Base-by-base conservation (phyloP, 2,888 invertebrate species). In the Drosophila fulvimacula region DNA sequence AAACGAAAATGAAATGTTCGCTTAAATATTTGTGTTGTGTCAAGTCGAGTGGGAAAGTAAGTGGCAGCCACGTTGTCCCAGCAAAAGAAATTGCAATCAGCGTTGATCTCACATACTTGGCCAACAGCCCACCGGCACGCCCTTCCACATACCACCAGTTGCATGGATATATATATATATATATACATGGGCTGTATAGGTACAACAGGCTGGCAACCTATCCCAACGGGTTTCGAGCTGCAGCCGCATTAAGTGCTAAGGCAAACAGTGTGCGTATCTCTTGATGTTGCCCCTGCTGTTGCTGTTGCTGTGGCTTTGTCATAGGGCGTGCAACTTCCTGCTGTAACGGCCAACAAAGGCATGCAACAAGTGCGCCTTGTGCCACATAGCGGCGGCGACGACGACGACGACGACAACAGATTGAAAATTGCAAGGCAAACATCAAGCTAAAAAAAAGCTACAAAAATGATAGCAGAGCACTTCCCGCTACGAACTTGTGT, bases 341-440 rank as follows among this genome's bases (percentile, higher is more conserved):
- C 63, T 55, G 48, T 39, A 56, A 48, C 58, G 34, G 46, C 51
- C 52, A 56, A 75, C 63, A 52, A 64, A 72, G 74, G 72, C 74
- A 75, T 77, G 87, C 76, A 82, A 83, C 83, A 83, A 84, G 88
- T 84, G 88, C 70, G 72, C 82, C 79, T 81, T 83, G 81, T 77
- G 66, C 74, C 74, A 77, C 49, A 80, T 69, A 60, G 61, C 59
- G n/a, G n/a, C n/a, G n/a, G n/a, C n/a, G 52, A 19, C 34, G 46
- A 30, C 59, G 24, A 52, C 57, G 46, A 9, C 52, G 46, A 42
- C 21, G 53, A 61, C 65, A 61, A 44, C 65, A 77, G 69, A 53
- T 78, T 78, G 65, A 65, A 69, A 76, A 69, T 65, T 58, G 69
- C 74, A 60, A 53, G 46, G 62, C 66, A 64, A 42, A 52, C 75